Evolutionary conservation across 2,888 invertebrate species (phyloP), one percentile per base, ranked within the genome.

Genomic region (Dasypolia templi): DNA sequence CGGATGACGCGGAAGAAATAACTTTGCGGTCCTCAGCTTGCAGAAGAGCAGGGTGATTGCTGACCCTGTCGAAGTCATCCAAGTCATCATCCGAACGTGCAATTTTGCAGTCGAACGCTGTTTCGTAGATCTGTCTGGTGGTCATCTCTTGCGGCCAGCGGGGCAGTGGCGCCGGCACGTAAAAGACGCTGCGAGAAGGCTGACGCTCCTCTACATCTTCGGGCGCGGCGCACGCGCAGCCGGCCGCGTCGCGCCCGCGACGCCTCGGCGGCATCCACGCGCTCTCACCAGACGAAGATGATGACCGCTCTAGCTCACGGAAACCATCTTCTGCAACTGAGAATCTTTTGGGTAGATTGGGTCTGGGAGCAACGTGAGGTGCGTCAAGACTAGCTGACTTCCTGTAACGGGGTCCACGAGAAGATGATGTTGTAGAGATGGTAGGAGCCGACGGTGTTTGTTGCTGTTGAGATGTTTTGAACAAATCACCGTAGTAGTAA

Each of bases 71-170:
- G 68, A 98, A 97, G 87, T 98, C 97, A 89, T 98, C 98, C 91
- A 98, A 97, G 86, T 98, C 98, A 92, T 98, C 97, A 87, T 98
- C 97, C 14, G 98, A 98, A 83, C 98, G 97, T 91, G 97, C 97
- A 89, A 98, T 97, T 94, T 98, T 98, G 93, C 98, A 98, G 94
- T 98, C 98, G 93, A 98, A 98, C 75, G 98, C 98, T 73, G 98
- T 98, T 95, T 98, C 98, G 93, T 98, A 98, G 72, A 98, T 97
- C 94, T 98, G 98, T 89, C 98, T 97, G 93, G 96, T 95, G 87
- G 96, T 96, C 95, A 97, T 96, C 90, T 97, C 97, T 95, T 94
- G 96, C 91, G 96, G 96, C 94, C 97, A 97, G 93, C 97, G 96
- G 89, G 97, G 97, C 92, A 97, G 96, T 84, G 97, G 97, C 89